A percentile compares a stretch with the other conserved stretches of the same genome.
Evolutionary conservation across 1,140 invertebrate species (phyloP).

Genomic region (Megalopta genalis): DNA sequence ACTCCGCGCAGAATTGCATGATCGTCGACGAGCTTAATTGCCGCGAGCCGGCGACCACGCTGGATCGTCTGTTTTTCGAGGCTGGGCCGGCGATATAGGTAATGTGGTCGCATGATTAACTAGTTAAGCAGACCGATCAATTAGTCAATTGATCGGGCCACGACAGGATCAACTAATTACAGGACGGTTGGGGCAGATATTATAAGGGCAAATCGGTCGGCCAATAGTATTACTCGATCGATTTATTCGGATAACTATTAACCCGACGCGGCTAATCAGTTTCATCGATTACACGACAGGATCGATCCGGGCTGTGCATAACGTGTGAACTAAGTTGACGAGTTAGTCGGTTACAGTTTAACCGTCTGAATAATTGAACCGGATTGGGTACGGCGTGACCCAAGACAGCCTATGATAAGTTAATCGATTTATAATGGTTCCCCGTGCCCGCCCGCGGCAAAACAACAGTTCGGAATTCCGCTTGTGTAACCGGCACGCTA

Average conservation of each 20-base stretch:
- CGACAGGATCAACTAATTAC: conserved; percentile 27
- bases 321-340: conserved; percentile 26
- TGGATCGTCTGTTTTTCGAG: background rate
- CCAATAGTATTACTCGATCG: conserved; percentile 33
- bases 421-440: conserved; percentile 30
- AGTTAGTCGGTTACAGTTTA: conserved; percentile 38
- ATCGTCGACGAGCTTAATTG: too few relatives aligned
- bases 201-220: conserved; percentile 25
- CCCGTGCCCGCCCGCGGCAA: background rate
- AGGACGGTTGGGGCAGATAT: background rate
- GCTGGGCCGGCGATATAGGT: background rate
- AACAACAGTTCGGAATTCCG: background rate
- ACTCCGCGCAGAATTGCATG: too few relatives aligned
- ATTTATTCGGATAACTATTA: conserved; percentile 46
- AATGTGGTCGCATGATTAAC: background rate
- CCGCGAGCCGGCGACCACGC: background rate
- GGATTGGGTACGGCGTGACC: conserved; percentile 10
- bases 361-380: conserved; percentile 37
- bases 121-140: background rate
- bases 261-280: conserved; percentile 24
- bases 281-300: conserved; percentile 30
- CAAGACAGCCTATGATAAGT: conserved; percentile 27
- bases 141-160: conserved; percentile 3
- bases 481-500: background rate
- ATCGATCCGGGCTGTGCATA: conserved; percentile 20